Percentiles rank a stretch among this genome's conserved stretches.
Evolutionary conservation across 2,113 vertebrate species (phyloP).

Genomic region (Erinaceus europaeus): DNA sequence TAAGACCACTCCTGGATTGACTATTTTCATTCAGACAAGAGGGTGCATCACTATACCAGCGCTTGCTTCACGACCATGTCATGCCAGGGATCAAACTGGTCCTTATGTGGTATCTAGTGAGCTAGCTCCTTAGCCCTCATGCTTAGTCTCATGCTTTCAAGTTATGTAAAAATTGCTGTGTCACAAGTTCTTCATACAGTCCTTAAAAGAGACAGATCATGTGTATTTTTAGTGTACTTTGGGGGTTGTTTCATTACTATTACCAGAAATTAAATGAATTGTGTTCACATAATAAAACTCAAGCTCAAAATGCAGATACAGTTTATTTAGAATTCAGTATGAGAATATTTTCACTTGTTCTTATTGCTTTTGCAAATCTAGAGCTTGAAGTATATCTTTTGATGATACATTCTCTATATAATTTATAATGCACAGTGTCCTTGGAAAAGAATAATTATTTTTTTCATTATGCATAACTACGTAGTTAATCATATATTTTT

Average conservation of each 20-base stretch:
- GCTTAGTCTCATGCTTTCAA: not conserved
- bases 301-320: not conserved
- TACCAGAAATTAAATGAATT: not conserved
- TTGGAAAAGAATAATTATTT: not conserved
- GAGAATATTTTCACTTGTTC: no score
- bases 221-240: not conserved
- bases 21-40: no score
- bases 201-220: not conserved
- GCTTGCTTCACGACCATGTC: no score
- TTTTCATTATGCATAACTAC: not conserved
- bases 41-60: no score
- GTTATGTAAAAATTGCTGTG: not conserved
- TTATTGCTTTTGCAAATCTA: not conserved
- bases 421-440: not conserved
- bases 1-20: no score
- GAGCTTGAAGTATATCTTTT: not conserved
- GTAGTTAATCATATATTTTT: not conserved
- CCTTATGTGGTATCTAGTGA: no score
- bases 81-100: no score
- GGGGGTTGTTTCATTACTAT: not conserved
- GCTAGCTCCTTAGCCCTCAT: no score
- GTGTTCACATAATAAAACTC: not conserved
- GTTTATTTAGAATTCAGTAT: no score
- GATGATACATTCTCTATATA: not conserved
- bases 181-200: not conserved